Evolutionary conservation across 1,140 invertebrate species (phyloP).

Genomic region (Acromyrmex charruanus): DNA sequence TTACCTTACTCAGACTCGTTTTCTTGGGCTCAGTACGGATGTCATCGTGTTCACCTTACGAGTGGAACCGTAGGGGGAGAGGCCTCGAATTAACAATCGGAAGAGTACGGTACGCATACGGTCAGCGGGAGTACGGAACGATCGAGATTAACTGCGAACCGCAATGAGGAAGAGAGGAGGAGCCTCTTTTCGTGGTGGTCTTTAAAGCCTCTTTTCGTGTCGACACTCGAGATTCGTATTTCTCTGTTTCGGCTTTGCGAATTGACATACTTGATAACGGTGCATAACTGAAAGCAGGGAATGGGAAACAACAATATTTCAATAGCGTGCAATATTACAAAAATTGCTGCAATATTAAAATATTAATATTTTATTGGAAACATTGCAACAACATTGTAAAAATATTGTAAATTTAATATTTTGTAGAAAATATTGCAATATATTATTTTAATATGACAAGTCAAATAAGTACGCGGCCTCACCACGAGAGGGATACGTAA

Average conservation of each 20-base stretch:
- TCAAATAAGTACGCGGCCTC: no score
- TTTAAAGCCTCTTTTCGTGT: slow-evolving; percentile 12
- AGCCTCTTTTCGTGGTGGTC: background rate
- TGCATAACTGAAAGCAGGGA: background rate
- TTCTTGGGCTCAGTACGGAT: slow-evolving; percentile 75
- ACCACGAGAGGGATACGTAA: no score
- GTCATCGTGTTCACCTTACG: slow-evolving; percentile 76
- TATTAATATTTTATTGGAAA: no score
- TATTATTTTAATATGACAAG: no score
- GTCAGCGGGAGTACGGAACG: slow-evolving; percentile 60
- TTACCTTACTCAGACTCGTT: slow-evolving; percentile 62
- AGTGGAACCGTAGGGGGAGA: slow-evolving; percentile 53
- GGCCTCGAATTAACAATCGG: slow-evolving; percentile 72
- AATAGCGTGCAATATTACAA: no score
- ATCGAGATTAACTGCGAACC: slow-evolving; percentile 76
- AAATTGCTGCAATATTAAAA: no score
- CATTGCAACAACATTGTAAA: no score
- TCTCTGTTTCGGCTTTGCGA: slow-evolving; percentile 13
- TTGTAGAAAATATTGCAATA: no score
- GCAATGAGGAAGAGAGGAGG: slow-evolving; percentile 54
- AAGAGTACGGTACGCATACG: background rate
- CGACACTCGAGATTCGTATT: slow-evolving; percentile 11
- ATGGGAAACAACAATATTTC: no score
- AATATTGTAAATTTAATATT: no score
- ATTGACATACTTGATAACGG: slow-evolving; percentile 30